Base-by-base conservation (phyloP, 2,888 invertebrate genomes). In the Caprella mutica region DNA sequence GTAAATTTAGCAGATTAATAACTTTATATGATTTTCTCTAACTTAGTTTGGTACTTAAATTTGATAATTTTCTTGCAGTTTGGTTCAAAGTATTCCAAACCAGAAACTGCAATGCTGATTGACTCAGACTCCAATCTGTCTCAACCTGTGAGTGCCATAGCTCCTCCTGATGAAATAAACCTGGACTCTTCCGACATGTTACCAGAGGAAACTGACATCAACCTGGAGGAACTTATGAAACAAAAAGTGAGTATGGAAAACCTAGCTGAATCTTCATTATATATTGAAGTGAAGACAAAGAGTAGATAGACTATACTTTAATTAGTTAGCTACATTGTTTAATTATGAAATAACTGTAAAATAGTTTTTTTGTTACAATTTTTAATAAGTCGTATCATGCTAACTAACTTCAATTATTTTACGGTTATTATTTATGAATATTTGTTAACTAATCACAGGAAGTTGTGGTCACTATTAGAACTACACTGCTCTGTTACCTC, bases 221-320 rank as follows among this genome's bases (percentile, higher is more conserved):
- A 90, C 71, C 73, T 90, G 27, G 90, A 90, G 69, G 90, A 90
- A 66, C 74, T 90, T 57, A 90, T 90, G 88, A 83, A 83, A 68
- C 89, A 90, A 71, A 90, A 90, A 74, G 88, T 86, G 69, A 68
- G 65, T 55, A 33, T 19, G 12, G 14, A 14, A 9, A 26, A 23
- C 19, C 8, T 44, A 5, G n/a, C 23, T 44, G 19, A 17, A 44
- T 3, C 19, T 17, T 44, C 23, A 9, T 21, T 19, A 21, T 46
- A 46, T 23, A 12, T 46, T 3, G 24, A 46, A 14, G n/a, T 19
- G 6, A 12, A 12, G n/a, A n/a, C n/a, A n/a, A n/a, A n/a, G n/a
- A n/a, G n/a, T n/a, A n/a, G n/a, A n/a, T n/a, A n/a, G n/a, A n/a
- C n/a, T n/a, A n/a, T n/a, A n/a, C n/a, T n/a, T n/a, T n/a, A n/a